phyloP scores from a whole-genome alignment of 2,797 vertebrate genomes.

The Hybognathus amarus region DNA sequence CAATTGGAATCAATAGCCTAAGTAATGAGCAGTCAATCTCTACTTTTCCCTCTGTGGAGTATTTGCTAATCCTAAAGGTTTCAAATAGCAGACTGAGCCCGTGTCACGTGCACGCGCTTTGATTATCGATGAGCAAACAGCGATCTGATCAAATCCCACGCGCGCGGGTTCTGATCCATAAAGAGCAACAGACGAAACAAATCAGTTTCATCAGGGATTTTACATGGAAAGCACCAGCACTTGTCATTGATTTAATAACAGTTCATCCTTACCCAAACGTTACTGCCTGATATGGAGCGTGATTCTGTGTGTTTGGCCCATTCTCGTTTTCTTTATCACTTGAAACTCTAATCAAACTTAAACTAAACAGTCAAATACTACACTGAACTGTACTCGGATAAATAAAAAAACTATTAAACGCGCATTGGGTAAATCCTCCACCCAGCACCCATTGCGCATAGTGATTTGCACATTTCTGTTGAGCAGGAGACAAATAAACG shows the following conservation, averaged over 20 bases:
- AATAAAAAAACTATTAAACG: not conserved
- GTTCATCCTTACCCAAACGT: not conserved
- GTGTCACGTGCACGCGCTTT: slow-evolving; percentile 5
- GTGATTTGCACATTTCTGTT: not conserved
- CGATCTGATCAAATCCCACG: slow-evolving; percentile 7
- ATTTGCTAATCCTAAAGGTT: not conserved
- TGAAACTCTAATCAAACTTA: not conserved
- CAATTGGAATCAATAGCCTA: slow-evolving; percentile 9
- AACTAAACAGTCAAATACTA: not conserved
- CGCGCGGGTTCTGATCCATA: slow-evolving; percentile 1
- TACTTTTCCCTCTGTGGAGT: not conserved
- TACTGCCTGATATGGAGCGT: not conserved
- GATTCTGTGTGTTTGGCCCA: no score
- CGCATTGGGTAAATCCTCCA: not conserved
- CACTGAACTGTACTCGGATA: not conserved
- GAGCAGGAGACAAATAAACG: not conserved
- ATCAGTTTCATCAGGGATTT: not conserved
- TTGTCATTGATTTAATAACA: not conserved
- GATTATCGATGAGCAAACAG: slow-evolving; percentile 25
- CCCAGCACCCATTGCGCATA: not conserved
- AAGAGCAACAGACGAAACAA: not conserved
- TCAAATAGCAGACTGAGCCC: not conserved
- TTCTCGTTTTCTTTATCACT: not conserved
- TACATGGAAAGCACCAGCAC: not conserved
- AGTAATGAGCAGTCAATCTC: slow-evolving; percentile 20